Base-by-base conservation (phyloP, 2,113 vertebrate species). In the Mesitornis unicolor region DNA sequence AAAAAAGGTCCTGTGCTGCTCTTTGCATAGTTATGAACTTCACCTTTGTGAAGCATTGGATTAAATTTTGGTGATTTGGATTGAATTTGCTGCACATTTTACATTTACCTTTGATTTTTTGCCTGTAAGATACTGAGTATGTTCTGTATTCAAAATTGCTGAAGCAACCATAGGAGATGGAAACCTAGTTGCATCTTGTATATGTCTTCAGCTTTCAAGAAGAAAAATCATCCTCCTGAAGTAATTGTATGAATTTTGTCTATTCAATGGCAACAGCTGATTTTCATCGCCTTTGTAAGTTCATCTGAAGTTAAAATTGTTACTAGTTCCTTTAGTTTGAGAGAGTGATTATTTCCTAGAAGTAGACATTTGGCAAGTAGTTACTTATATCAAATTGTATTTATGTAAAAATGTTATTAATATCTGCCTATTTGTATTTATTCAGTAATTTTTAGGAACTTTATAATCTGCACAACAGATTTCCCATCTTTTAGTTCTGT, bases 321-420 rank as follows among this genome's bases (percentile, higher is more conserved):
- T 53, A 84, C n/a, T 45, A 60, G 75, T 94, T 85, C 33, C 56
- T 85, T 91, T 90, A 82, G 70, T 97, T 80, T 88, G 33, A 87
- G 33, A 95, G 42, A 25, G 24, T 47, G 40, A 11, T 13, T 81
- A 17, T 16, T 92, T 79, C 70, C 67, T 87, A 56, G 59, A 87
- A 91, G n/a, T n/a, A 88, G n/a, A n/a, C 45, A 6, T 73, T 82
- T 53, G 57, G 5, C 22, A 95, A 36, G 21, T 45, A 91, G 15
- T 80, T 83, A 47, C 50, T 86, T 86, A 14, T 69, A 35, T 8
- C 5, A 75, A 43, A 36, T 43, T 75, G 48, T 96, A 67, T 40
- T 73, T 91, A 2, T 86, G 67, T 80, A 5, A 74, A 89, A 84
- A 78, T 75, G 9, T 48, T 93, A 51, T 65, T 64, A 42, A 24